Evolutionary conservation across 2,888 invertebrate species (phyloP), one percentile per base, ranked within the genome.

Genomic region (Standfussiana lucernea): DNA sequence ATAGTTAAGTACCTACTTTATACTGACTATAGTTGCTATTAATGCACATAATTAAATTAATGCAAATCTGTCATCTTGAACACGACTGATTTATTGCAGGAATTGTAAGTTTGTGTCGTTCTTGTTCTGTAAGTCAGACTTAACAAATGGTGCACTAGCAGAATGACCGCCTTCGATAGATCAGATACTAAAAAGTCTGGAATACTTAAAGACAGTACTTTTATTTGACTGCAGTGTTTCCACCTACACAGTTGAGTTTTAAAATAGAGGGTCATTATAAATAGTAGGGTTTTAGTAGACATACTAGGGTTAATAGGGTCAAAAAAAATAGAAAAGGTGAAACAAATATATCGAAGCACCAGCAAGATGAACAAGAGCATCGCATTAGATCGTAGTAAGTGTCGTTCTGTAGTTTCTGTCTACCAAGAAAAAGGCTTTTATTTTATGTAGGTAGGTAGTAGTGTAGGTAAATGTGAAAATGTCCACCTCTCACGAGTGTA

Each of bases 71-170:
- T 79, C 79, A 72, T 80, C 68, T 65, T 37, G 68, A 83, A 82
- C 82, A 82, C 69, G 35, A 28, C 42, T 83, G 68, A 82, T 79
- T 79, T 83, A 83, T 74, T 47, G 77, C 67, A 66, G 28, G 64
- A 73, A 65, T 42, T 71, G 64, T 74, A 70, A 77, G 35, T 77
- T 61, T 59, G 66, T 73, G 15, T n/a, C 61, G 61, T 68, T 37
- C 50, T 77, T 69, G 80, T 84, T 80, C 62, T 35, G 40, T 73
- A 35, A 68, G 79, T 53, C 59, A 59, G 83, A 64, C 47, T 61
- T 79, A 64, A 82, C 35, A 82, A 82, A 82, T 79, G 72, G 50
- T 71, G 32, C 71, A 6, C 45, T 65, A 28, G n/a, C 32, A 2
- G 53, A 59, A 67, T 40, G n/a, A 53, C 53, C 28, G 65, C 59